Conservation (phyloP, 2,797 vertebrate species). For the Uromys caudimaculatus region DNA sequence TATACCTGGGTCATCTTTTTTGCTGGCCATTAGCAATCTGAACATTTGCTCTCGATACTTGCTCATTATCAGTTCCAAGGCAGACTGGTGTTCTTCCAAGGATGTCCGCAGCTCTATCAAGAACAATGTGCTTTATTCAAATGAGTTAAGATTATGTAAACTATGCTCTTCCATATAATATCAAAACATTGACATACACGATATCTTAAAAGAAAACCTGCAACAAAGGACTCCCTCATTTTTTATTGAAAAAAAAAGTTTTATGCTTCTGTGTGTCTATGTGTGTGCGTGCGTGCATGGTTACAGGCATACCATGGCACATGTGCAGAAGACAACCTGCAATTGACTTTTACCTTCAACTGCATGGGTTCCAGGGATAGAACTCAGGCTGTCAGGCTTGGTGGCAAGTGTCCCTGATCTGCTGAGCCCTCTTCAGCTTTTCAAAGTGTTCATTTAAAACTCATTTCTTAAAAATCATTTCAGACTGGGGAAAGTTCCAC, state of each 20-base stretch:
- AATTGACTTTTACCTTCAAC: background rate
- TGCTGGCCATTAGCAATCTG: slow-evolving; percentile 96
- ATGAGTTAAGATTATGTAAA: slow-evolving; percentile 44
- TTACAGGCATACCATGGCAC: background rate
- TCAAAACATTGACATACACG: background rate
- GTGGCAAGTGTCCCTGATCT: background rate
- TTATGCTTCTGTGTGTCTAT: background rate
- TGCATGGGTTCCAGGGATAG: background rate
- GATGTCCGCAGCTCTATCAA: slow-evolving; percentile 94
- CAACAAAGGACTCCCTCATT: background rate
- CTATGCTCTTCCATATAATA: background rate
- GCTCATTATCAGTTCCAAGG: slow-evolving; percentile 99
- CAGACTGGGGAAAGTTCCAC: background rate
- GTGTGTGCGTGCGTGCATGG: no score
- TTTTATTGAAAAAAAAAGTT: background rate
- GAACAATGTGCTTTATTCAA: slow-evolving; percentile 64
- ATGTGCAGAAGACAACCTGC: background rate
- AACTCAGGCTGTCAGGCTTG: background rate
- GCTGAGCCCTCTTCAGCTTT: background rate
- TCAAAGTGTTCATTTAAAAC: slow-evolving; percentile 21
- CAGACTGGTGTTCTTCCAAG: slow-evolving; percentile 98
- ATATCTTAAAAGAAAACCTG: slow-evolving; percentile 56
- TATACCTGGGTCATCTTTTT: slow-evolving; percentile 95
- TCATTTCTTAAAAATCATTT: slow-evolving; percentile 23
- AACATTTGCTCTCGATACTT: slow-evolving; percentile 99